A percentile compares a stretch with the other conserved stretches of the same genome.
Conservation (phyloP, 2,797 vertebrate species). For the Oophaga sylvatica region DNA sequence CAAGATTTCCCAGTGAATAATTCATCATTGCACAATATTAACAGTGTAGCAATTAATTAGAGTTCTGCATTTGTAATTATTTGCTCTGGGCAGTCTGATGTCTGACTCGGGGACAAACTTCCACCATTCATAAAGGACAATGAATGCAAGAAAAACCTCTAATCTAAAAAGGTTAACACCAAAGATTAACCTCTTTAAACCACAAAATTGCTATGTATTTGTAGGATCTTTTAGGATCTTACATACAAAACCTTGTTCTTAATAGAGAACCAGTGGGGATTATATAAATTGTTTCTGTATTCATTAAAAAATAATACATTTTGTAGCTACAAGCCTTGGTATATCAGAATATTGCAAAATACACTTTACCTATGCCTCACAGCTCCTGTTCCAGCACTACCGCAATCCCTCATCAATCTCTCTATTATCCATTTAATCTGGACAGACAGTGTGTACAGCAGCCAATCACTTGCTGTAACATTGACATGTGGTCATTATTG, state of each 20-base stretch:
- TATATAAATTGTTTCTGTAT: not conserved
- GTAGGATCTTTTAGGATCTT: not conserved
- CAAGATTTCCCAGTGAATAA: slow-evolving; percentile 19
- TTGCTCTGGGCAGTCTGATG: slow-evolving; percentile 76
- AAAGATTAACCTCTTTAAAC: slow-evolving; percentile 4
- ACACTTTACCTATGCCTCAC: too few relatives aligned
- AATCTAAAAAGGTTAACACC: not conserved
- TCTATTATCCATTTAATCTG: too few relatives aligned
- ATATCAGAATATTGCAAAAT: too few relatives aligned
- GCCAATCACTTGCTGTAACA: too few relatives aligned
- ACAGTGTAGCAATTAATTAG: slow-evolving; percentile 35
- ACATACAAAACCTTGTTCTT: not conserved
- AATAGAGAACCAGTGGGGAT: not conserved
- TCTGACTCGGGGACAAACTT: slow-evolving; percentile 77
- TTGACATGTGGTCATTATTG: too few relatives aligned
- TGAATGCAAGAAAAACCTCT: slow-evolving; percentile 52
- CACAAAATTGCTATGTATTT: slow-evolving; percentile 7
- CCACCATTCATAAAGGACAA: slow-evolving; percentile 76
- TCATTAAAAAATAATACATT: not conserved
- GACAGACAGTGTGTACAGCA: too few relatives aligned
- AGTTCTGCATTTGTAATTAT: slow-evolving; percentile 65
- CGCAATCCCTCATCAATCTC: too few relatives aligned
- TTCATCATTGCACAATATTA: slow-evolving; percentile 44
- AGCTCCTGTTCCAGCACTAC: too few relatives aligned
- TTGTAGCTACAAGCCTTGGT: not conserved